These are phyloP conservation scores for Spatulosminthurus flaviceps DNA, from an alignment of 2,888 invertebrate species.

Conservation along the genomic window DNA sequence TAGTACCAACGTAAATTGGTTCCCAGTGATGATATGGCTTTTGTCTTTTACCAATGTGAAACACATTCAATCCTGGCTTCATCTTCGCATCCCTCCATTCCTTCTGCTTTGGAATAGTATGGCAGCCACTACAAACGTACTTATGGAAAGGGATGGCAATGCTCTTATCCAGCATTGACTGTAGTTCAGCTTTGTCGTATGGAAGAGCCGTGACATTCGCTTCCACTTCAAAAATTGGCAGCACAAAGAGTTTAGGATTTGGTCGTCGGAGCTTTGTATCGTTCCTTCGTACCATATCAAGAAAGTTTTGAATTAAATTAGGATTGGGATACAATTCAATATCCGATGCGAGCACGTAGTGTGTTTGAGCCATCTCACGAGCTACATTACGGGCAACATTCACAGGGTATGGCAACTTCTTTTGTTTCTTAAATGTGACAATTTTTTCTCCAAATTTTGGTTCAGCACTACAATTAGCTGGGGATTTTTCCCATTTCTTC, in stretches of 20 bases:
- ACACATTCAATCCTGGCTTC: constrained; percentile 73
- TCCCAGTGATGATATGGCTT: constrained; percentile 89
- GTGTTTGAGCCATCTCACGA: constrained; percentile 82
- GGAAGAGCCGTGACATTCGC: constrained; percentile 71
- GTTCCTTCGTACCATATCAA: constrained; percentile 83
- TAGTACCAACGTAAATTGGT: constrained; percentile 85
- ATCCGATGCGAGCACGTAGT: constrained; percentile 85
- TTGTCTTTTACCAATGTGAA: constrained; percentile 85
- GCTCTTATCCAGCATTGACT: constrained; percentile 76
- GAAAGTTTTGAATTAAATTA: constrained; percentile 79
- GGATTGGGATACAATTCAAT: constrained; percentile 92
- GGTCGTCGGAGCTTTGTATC: constrained; percentile 63
- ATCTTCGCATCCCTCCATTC: constrained; percentile 78
- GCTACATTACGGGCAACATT: constrained; percentile 91
- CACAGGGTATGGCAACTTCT: constrained; percentile 85
- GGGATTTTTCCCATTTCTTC: constrained; percentile 8
- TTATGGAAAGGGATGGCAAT: constrained; percentile 92
- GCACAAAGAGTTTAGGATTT: constrained; percentile 80
- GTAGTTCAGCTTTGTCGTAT: constrained; percentile 76
- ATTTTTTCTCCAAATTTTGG: constrained; percentile 74
- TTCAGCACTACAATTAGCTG: constrained; percentile 66
- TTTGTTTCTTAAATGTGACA: constrained; percentile 75
- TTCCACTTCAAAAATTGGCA: constrained; percentile 89
- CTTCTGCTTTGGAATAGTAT: constrained; percentile 84
- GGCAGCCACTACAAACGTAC: constrained; percentile 86